Base-by-base conservation (phyloP, 2,888 invertebrate species). In the Pollenia griseotomentosa region DNA sequence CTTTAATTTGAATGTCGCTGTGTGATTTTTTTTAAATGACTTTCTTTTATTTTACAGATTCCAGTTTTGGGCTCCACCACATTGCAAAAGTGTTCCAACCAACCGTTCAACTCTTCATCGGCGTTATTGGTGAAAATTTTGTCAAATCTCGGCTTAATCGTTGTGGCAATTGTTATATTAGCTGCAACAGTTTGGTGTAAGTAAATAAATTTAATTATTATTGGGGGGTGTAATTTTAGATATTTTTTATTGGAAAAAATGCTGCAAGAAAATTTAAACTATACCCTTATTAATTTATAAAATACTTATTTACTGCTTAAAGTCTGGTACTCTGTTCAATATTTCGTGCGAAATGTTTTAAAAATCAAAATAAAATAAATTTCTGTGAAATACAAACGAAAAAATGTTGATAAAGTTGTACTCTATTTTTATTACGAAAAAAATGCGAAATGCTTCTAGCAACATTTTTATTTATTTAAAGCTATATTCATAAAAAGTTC, bases 171-270 rank as follows among this genome's bases (percentile, higher is more conserved):
- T 46, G 77, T 92, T 79, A 88, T 93, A 63, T 88, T 92, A 73
- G 88, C 89, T 74, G 88, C 89, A 68, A 91, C 92, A 63, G 90
- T 93, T 83, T 93, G 91, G 90, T 89, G 93, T 93, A 91, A 92
- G 92, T 91, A 48, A 53, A 23, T 23, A 44, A 16, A 46, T 14
- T 57, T 68, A 16, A 14, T 0, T 42, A 14, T 10, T 48, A 19
- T 12, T 19, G 0, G 57, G 57, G 4, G 14, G 11, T 33, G 5
- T 33, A 12, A 75, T 75, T 44, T 51, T 63, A 61, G 44, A 14
- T 55, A 53, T 53, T 53, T 33, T 44, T 48, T 48, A 33, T 33
- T 33, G 33, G 5, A 33, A 33, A 33, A 33, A 6, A 33, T 33
- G 33, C 33, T 33, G 4, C 33, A 33, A 33, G 33, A 33, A 33